Percentiles rank a stretch among this genome's conserved stretches.
Conservation (phyloP, 2,888 invertebrate species). For the Phaonia tiefii region DNA sequence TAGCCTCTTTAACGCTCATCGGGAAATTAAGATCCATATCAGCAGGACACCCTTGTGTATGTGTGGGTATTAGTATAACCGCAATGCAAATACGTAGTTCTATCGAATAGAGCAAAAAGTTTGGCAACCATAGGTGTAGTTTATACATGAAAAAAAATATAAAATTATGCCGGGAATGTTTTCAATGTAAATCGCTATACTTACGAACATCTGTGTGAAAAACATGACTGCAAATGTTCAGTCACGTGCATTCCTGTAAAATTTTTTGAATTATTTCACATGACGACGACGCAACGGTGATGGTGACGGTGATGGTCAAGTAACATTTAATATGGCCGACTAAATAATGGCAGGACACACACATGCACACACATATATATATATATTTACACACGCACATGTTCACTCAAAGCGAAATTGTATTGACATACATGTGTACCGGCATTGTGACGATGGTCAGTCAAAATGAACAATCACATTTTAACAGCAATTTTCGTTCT, state of each 20-base stretch:
- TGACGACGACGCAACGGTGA: background rate
- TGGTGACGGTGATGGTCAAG: constrained; percentile 52
- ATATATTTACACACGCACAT: background rate
- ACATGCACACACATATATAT: constrained; percentile 16
- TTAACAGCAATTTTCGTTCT: constrained; percentile 37
- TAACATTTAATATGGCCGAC: constrained; percentile 63
- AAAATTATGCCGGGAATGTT: constrained; percentile 61
- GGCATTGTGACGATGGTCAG: constrained; percentile 24
- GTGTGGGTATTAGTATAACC: background rate
- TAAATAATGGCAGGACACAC: constrained; percentile 32
- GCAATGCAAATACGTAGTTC: background rate
- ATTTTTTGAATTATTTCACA: constrained; percentile 64
- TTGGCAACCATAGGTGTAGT: background rate
- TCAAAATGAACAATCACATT: constrained; percentile 63
- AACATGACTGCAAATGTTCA: constrained; percentile 66
- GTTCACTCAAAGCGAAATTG: background rate
- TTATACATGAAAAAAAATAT: no score
- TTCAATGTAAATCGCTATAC: constrained; percentile 47
- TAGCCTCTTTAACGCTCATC: background rate
- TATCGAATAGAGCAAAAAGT: background rate
- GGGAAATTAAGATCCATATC: background rate
- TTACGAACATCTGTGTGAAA: constrained; percentile 51
- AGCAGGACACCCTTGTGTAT: background rate
- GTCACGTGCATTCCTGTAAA: constrained; percentile 59
- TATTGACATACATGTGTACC: background rate